Evolutionary conservation across 2,113 vertebrate species (phyloP), one percentile per base, ranked within the genome.

Genomic region (Jaculus jaculus): DNA sequence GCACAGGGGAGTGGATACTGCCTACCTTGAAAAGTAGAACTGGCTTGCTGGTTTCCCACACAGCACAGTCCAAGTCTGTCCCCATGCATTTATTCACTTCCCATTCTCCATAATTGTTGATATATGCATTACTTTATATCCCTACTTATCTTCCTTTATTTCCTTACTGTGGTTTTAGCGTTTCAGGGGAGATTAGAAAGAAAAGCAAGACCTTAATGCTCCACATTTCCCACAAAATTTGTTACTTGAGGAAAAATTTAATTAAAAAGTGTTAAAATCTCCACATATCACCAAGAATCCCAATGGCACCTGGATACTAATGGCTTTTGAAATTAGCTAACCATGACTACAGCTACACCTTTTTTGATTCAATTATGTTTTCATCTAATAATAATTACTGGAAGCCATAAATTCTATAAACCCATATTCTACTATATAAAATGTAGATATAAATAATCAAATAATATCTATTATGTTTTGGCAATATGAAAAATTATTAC

Each of bases 281-380:
- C 32, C 51, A 74, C 74, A 89, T 81, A 63, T 66, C n/a, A n/a
- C n/a, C n/a, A n/a, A n/a, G n/a, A n/a, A n/a, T n/a, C n/a, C n/a
- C n/a, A n/a, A n/a, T n/a, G n/a, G n/a, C n/a, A n/a, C n/a, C n/a
- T n/a, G n/a, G n/a, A n/a, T 61, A 3, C 39, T 39, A 69, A 69
- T 75, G 86, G 69, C n/a, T 90, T 54, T 75, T 86, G 75, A 24
- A 15, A 37, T 60, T 58, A 79, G 60, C 83, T 92, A 32, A 61
- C 13, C 28, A 74, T 17, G 66, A 54, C 5, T 20, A 32, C 74
- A 79, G n/a, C 17, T 66, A 66, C 61, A 47, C 37, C 39, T 88
- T 78, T 80, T 58, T 84, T 37, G 63, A 32, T 61, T 84, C 65
- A 47, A 34, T 73, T 92, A 61, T 72, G 68, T 80, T 95, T 89